phyloP scores from a whole-genome alignment of 2,888 invertebrate genomes.

The Dimorphilus gyrociliatus region DNA sequence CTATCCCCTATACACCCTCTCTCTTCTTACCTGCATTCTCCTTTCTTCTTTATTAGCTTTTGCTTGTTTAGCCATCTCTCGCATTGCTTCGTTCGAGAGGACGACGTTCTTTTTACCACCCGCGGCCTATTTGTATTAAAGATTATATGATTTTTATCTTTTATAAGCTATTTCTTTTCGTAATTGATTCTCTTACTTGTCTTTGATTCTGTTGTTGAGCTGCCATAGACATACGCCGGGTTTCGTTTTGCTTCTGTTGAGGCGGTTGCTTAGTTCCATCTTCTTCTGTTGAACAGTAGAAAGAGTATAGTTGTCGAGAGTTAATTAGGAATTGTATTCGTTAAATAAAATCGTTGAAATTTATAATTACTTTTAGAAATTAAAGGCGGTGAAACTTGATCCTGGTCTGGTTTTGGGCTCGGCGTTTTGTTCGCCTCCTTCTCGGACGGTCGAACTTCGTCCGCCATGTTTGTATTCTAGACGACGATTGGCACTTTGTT shows the following conservation, averaged over 20 bases:
- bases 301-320: not conserved
- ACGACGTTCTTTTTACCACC: constrained; percentile 22
- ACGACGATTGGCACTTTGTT: too few species aligned
- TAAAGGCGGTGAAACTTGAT: constrained; percentile 26
- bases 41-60: constrained; percentile 32
- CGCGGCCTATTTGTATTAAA: not conserved
- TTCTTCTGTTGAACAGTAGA: constrained; percentile 6
- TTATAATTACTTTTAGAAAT: constrained; percentile 19
- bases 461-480: too few species aligned
- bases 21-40: constrained; percentile 18
- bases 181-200: too few species aligned
- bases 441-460: constrained; percentile 15
- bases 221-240: constrained; percentile 3
- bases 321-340: too few species aligned
- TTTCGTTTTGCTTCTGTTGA: too few species aligned
- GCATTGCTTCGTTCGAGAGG: constrained; percentile 29
- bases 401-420: constrained; percentile 28
- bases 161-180: not conserved
- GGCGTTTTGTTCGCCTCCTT: constrained; percentile 28
- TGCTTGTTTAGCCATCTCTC: constrained; percentile 34
- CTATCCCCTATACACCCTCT: too few species aligned
- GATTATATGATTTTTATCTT: not conserved
- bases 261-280: too few species aligned
- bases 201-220: constrained; percentile 1
- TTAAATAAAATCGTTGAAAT: too few species aligned